Base-by-base conservation (phyloP, 2,113 vertebrate genomes). In the Otis tarda region DNA sequence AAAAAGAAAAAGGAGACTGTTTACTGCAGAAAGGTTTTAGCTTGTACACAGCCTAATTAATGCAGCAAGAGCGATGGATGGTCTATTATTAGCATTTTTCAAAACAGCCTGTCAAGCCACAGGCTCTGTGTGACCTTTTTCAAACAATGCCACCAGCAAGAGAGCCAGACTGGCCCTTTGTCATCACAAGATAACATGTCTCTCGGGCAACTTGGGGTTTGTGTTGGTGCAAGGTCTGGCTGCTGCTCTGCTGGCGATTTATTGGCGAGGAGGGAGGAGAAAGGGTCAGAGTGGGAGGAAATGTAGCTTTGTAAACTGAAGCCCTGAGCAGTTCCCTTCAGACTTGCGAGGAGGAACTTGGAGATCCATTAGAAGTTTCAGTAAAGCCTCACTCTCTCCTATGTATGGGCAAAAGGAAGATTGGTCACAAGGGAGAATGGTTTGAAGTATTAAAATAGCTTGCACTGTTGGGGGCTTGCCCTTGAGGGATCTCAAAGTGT, bases 81-180 rank as follows among this genome's bases (percentile, higher is more conserved):
- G 47, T 78, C 92, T 94, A 96, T 95, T 92, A 94, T 85, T 92
- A 97, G 87, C 69, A 53, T 79, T 87, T 87, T 89, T 93, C 61
- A 83, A 95, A 96, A 47, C 90, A 70, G 57, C 41, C 76, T 77
- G 90, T 92, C 93, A 92, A 95, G 79, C 68, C 70, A 21, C 83
- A 56, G 64, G 88, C 83, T 87, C 84, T 22, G 43, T 33, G 60
- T 97, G 95, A 96, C 97, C 95, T 97, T 96, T 96, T 96, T 55
- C 90, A 68, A 88, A 95, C 45, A 94, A 93, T 63, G 89, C 90
- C 91, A 81, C 65, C 70, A 87, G 91, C 95, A 31, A 91, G 41
- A 63, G 77, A 75, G 84, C 37, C 90, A 94, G 93, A 71, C 90
- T 69, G 83, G 79, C 86, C 93, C 81, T 94, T 96, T 96, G 91